Evolutionary conservation across 2,113 vertebrate species (phyloP).

Genomic region (Accipiter virgatus): DNA sequence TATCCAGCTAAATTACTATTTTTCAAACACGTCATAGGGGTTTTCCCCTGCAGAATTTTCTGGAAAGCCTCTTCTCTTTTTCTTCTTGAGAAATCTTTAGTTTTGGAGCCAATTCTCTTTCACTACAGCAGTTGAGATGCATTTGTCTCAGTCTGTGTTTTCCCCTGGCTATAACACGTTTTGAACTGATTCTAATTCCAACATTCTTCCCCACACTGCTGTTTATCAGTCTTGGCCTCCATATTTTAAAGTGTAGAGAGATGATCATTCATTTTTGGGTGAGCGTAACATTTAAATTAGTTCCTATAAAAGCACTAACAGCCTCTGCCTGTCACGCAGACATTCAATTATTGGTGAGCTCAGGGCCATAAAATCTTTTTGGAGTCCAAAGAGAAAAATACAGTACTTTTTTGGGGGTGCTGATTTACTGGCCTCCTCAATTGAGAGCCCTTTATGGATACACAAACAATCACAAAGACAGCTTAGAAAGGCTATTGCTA

Average conservation of each 20-base stretch:
- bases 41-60: slow-evolving; percentile 33
- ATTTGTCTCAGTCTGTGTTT: slow-evolving; percentile 1
- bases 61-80: slow-evolving; percentile 24
- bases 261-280: neutral
- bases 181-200: slow-evolving; percentile 21
- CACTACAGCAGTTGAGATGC: neutral
- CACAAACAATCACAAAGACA: neutral
- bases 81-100: slow-evolving; percentile 5
- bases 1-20: neutral
- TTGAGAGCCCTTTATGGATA: neutral
- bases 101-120: slow-evolving; percentile 38
- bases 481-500: neutral
- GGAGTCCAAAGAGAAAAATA: neutral
- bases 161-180: neutral
- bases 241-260: neutral
- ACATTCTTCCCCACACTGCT: neutral
- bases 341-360: neutral
- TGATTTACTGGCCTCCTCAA: neutral
- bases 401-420: neutral
- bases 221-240: neutral
- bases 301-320: neutral
- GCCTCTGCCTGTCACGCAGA: neutral
- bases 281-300: neutral
- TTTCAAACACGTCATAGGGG: neutral
- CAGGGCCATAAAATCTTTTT: neutral